These are phyloP conservation scores for Chaetodon auriga DNA, from an alignment of 2,113 vertebrate species.

Conservation along the genomic window DNA sequence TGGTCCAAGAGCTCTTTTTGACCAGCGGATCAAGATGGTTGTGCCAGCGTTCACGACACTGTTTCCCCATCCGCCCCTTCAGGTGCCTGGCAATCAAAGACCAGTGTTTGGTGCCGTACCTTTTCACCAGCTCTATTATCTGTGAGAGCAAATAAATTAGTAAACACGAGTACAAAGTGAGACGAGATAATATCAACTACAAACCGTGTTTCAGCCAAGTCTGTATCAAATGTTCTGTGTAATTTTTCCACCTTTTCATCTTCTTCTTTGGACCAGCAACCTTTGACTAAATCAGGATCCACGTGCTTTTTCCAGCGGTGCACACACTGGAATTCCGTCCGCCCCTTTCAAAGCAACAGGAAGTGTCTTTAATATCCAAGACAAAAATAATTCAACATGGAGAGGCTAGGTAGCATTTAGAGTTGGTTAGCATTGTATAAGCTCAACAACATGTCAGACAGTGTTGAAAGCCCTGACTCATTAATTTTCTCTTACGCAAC, in stretches of 20 bases:
- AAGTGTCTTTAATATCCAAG: slow-evolving; percentile 7
- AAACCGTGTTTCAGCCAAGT: background rate
- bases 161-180: background rate
- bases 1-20: slow-evolving; percentile 92
- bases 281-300: slow-evolving; percentile 90
- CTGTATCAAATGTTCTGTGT: background rate
- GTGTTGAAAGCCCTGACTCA: too few species aligned
- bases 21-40: slow-evolving; percentile 94
- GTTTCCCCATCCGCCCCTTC: slow-evolving; percentile 91
- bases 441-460: background rate
- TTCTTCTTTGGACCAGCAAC: slow-evolving; percentile 94
- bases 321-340: slow-evolving; percentile 90
- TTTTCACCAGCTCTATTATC: slow-evolving; percentile 91
- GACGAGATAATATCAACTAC: background rate
- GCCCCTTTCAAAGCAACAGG: slow-evolving; percentile 83
- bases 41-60: slow-evolving; percentile 95
- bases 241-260: slow-evolving; percentile 89
- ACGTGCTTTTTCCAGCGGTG: slow-evolving; percentile 89
- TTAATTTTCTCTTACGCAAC: too few species aligned
- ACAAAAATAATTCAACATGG: background rate
- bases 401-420: background rate
- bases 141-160: slow-evolving; percentile 63
- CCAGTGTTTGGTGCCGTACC: slow-evolving; percentile 91
- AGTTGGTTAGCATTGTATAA: background rate
- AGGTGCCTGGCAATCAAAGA: slow-evolving; percentile 89